Base-by-base conservation (phyloP, 2,797 vertebrate species). In the Sternotherus odoratus region DNA sequence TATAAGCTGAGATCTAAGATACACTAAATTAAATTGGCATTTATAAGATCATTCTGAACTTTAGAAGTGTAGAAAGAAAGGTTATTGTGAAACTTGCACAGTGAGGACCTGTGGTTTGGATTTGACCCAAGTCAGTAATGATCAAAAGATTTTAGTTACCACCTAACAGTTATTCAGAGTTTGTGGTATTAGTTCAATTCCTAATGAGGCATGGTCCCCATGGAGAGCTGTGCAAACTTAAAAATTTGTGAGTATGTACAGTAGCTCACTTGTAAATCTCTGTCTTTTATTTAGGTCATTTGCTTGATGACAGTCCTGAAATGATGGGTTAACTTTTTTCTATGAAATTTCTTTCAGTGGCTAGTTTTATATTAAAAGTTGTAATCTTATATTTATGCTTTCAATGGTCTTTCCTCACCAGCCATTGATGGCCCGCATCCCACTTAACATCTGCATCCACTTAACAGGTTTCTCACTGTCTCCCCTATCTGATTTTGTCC, bases 161-260 rank as follows among this genome's bases (percentile, higher is more conserved):
- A 85, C 78, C 36, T 81, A n/a, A 3, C 17, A 69, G 8, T 48
- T 88, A 36, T 23, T 56, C 46, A 2, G 28, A 69, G 10, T 46
- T 69, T 85, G 2, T 19, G 75, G 15, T 72, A 2, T 26, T 3
- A 15, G 79, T 83, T 87, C 30, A 87, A 8, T 3, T 83, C 43
- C 15, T 56, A 56, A 28, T 28, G 72, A 1, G 33, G 43, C 2
- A 51, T 79, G 87, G 6, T 72, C 1, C 0, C 46, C 4, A 11
- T 1, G 2, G 0, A 0, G 15, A 23, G 6, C 24, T 10, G 36
- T 60, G 17, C 1, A 92, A 78, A 75, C 10, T 3, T 51, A 30
- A 16, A 50, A 0, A 57, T 43, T 5, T 77, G 6, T 8, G 3
- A 51, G 13, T 2, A 11, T 1, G 33, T 36, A 21, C 2, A 81